phyloP scores from a whole-genome alignment of 2,888 invertebrate species.

The Spodoptera picta region DNA sequence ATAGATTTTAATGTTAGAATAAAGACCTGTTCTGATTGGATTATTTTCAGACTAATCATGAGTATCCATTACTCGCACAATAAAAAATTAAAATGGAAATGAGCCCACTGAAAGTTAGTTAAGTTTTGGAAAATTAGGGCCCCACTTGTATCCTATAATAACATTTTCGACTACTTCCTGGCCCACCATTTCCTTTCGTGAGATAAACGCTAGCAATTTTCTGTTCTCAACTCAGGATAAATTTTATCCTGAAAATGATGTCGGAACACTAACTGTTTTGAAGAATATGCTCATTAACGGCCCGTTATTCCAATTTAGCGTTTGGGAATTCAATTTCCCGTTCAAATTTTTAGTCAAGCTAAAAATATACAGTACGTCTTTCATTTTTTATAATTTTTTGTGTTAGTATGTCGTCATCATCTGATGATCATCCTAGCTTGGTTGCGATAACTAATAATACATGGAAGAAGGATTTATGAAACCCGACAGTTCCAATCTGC shows the following conservation, averaged over 20 bases:
- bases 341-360: too few species aligned
- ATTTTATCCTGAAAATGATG: neutral
- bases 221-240: conserved; percentile 15
- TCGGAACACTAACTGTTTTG: neutral
- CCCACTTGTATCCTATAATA: conserved; percentile 60
- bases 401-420: too few species aligned
- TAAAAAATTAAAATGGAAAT: conserved; percentile 4
- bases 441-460: too few species aligned
- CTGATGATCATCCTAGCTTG: too few species aligned
- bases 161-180: conserved; percentile 61
- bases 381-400: too few species aligned
- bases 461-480: too few species aligned
- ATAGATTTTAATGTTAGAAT: too few species aligned
- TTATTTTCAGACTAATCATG: neutral
- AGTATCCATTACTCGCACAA: conserved; percentile 1
- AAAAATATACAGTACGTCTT: too few species aligned
- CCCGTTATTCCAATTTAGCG: too few species aligned
- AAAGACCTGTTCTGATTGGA: too few species aligned
- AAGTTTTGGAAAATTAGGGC: conserved; percentile 58
- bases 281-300: neutral
- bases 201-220: conserved; percentile 27
- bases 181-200: conserved; percentile 36
- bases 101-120: conserved; percentile 33
- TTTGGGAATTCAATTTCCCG: too few species aligned
- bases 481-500: too few species aligned